Base-by-base conservation (phyloP, 1,140 invertebrate species). In the Ooceraea biroi region DNA sequence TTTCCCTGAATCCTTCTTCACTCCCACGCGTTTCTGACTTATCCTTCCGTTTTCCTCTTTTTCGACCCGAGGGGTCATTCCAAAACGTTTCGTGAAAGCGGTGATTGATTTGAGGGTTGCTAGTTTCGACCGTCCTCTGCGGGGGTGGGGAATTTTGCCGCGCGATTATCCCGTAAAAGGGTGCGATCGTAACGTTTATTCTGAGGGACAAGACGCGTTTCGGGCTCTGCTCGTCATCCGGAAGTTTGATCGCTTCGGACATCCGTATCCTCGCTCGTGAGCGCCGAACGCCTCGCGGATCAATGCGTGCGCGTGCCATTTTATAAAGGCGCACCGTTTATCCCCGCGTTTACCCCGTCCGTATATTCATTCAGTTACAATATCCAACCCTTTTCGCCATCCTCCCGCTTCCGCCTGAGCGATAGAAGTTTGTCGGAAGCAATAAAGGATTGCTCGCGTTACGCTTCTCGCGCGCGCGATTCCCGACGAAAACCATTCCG, bases 191-290 rank as follows among this genome's bases (percentile, higher is more conserved):
- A n/a, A 12, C 19, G 58, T 48, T 77, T 25, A 17, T 48, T 30
- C 44, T 7, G 73, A 52, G 44, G 58, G 22, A 14, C 52, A 22
- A 46, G 44, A 61, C 72, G 46, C 36, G 25, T 61, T 66, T 61
- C 73, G 27, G 63, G 50, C n/a, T 25, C n/a, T 25, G 36, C 44
- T 76, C 57, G 41, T 74, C 57, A 48, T 17, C 48, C 73, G 44
- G 50, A 66, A 77, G 73, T 77, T 77, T 65, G 44, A 66, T 66
- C 73, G 73, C 46, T 77, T 25, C 44, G 19, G 60, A 44, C 41
- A 76, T 25, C 65, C 8, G 27, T 19, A 25, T 27, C 46, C 48
- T 36, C 48, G 27, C 66, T 36, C 73, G 61, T 66, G 50, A 50
- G 27, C 46, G 30, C 10, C 65, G 60, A 77, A 48, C 50, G 27